Base-by-base conservation (phyloP, 2,113 vertebrate genomes). In the Uropsilus gracilis region DNA sequence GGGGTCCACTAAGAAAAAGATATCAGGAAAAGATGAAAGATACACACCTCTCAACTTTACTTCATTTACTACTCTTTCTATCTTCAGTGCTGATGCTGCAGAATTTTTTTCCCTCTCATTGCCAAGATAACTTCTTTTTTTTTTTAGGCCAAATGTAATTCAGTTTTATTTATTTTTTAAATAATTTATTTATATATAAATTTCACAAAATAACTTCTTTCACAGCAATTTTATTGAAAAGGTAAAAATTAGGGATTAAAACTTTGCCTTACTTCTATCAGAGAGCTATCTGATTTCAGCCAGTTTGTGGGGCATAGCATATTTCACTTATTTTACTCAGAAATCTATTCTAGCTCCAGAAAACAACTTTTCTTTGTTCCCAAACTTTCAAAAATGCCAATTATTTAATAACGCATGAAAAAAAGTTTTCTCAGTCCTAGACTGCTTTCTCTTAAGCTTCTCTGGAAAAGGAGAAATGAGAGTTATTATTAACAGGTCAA, bases 241-340 rank as follows among this genome's bases (percentile, higher is more conserved):
- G 22, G 30, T 71, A 71, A 72, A 72, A 73, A 83, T 50, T 53
- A 42, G 14, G 61, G 42, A 85, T 92, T 81, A 72, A 77, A 89
- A 89, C 34, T 73, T 61, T 78, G 22, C 2, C 42, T 90, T 18
- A 87, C 71, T 94, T 88, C 17, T 91, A 5, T 46, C 20, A 85
- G 42, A 32, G 22, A 69, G 28, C 63, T 95, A 93, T 57, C 64
- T 81, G 34, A 75, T 86, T 91, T 14, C 69, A 61, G 61, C n/a
- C 16, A 39, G 9, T 76, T 76, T 72, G 44, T 77, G 72, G 30
- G 39, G 50, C 59, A 7, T 39, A 53, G 39, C 32, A 77, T 44
- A n/a, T 46, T 86, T 91, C 20, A 81, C 42, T 95, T 89, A 16
- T 94, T 89, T 86, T 63, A 63, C 69, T 86, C 48, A 87, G 48